These are phyloP conservation scores for Lithosia quadra DNA, from an alignment of 2,888 invertebrate genomes.

Conservation along the genomic window DNA sequence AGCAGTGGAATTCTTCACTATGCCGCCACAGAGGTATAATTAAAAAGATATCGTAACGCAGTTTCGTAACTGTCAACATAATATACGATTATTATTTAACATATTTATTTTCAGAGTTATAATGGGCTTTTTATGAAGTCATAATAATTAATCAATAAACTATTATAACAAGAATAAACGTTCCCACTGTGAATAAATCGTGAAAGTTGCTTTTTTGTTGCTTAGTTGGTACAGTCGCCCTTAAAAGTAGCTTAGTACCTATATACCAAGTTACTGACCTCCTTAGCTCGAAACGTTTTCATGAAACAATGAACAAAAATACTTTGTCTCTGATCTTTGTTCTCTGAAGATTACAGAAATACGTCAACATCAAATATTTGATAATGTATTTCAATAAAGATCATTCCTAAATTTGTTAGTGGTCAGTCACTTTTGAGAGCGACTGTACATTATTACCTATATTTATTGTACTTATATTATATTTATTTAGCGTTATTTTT, in stretches of 20 bases:
- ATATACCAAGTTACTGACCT: too few species aligned
- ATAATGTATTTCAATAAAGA: not conserved
- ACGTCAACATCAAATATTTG: not conserved
- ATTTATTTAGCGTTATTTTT: not conserved
- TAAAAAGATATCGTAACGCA: not conserved
- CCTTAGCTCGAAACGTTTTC: not conserved
- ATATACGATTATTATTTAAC: conserved; percentile 47
- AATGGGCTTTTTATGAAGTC: conserved; percentile 39
- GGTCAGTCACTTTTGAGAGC: not conserved
- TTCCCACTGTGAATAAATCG: not conserved
- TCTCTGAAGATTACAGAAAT: not conserved
- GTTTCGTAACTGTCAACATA: conserved; percentile 37
- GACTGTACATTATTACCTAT: not conserved
- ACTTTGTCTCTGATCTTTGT: not conserved
- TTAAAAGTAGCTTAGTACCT: not conserved
- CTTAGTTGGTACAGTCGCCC: not conserved
- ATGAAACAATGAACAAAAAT: not conserved
- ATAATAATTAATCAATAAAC: conserved; percentile 47
- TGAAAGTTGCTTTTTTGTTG: not conserved
- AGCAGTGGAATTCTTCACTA: too few species aligned
- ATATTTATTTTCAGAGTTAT: conserved; percentile 29
- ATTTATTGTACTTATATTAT: not conserved
- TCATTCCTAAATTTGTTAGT: not conserved
- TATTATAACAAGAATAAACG: not conserved
- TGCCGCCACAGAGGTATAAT: too few species aligned